A percentile compares a stretch with the other conserved stretches of the same genome.
Conservation (phyloP, 2,888 invertebrate species). For the Iselma pallidipennis region DNA sequence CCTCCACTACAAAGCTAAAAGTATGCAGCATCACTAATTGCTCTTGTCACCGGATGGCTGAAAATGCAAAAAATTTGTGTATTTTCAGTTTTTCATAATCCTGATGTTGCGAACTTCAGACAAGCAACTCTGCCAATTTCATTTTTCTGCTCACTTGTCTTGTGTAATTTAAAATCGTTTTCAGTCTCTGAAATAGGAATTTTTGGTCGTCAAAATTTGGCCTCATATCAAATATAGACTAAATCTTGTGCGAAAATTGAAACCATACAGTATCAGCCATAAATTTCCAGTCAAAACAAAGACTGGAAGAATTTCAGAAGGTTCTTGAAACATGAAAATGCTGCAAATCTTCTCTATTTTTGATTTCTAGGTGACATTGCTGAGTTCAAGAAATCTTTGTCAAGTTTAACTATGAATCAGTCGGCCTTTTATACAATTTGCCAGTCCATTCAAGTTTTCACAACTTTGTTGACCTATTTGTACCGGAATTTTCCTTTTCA, state of each 20-base stretch:
- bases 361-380: background rate
- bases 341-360: background rate
- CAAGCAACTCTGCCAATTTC: no score
- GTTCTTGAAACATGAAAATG: background rate
- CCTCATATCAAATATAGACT: background rate
- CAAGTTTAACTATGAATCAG: constrained; percentile 4
- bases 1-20: no score
- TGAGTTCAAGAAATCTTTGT: constrained; percentile 3
- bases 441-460: background rate
- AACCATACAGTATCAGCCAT: no score
- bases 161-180: no score
- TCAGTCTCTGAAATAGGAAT: background rate
- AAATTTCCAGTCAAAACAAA: no score
- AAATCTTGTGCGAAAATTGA: background rate
- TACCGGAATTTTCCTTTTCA: background rate
- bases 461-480: background rate
- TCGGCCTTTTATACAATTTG: background rate
- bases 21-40: no score
- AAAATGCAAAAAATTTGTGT: no score
- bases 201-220: background rate
- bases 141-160: no score
- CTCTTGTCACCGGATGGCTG: no score
- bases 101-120: no score
- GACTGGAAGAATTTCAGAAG: background rate
- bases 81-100: no score